A percentile compares a stretch with the other conserved stretches of the same genome.
Conservation (phyloP, 2,113 vertebrate species). For the Aegotheles bennettii region DNA sequence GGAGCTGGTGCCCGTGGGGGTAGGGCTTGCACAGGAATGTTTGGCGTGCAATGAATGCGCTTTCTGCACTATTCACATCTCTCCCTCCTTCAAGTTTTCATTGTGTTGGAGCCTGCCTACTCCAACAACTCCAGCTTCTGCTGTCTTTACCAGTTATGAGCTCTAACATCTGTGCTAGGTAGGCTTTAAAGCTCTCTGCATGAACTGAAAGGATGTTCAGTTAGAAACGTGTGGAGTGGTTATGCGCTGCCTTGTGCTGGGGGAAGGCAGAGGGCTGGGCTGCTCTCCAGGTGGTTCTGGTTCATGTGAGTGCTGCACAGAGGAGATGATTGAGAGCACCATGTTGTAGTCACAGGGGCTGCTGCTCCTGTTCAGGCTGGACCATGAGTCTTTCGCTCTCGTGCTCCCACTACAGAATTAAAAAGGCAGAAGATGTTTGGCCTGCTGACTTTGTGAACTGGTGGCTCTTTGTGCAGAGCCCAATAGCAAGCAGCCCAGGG, state of each 20-base stretch:
- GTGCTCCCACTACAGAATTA: neutral
- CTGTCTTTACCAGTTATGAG: neutral
- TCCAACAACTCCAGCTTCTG: neutral
- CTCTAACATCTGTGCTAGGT: neutral
- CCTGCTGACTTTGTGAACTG: neutral
- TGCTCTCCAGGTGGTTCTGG: neutral
- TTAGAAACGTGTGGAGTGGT: accelerated
- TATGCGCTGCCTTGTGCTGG: neutral
- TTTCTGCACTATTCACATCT: neutral
- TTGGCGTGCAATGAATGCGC: neutral
- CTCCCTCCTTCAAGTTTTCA: neutral
- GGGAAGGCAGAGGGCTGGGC: neutral
- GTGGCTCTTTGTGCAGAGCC: neutral
- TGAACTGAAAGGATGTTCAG: neutral
- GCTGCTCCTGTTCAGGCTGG: neutral
- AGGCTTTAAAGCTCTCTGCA: neutral
- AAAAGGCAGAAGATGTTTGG: neutral
- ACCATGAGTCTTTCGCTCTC: neutral
- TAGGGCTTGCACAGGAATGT: neutral
- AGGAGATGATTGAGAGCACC: neutral
- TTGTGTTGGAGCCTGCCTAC: neutral
- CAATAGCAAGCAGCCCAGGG: neutral
- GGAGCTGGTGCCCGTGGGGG: neutral
- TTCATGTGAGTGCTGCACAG: neutral
- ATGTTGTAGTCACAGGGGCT: neutral